Conservation (phyloP, 2,888 invertebrate species). For the Erebia epiphron region DNA sequence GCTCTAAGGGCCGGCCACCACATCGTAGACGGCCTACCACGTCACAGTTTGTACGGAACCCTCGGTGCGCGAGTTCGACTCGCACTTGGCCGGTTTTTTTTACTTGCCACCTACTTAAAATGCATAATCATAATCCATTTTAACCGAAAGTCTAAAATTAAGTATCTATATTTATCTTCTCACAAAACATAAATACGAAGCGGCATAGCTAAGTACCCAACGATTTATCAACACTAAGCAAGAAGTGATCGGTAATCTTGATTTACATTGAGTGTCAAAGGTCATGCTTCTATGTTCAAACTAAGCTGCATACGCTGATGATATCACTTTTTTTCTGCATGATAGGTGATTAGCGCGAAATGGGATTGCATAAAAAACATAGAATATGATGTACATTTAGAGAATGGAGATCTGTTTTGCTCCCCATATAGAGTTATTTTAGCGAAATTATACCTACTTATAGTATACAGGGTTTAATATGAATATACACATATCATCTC, state of each 20-base stretch:
- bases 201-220: background rate
- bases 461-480: too few relatives aligned
- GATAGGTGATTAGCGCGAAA: background rate
- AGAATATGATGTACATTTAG: background rate
- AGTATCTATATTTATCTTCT: constrained; percentile 10
- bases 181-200: background rate
- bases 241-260: background rate
- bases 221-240: constrained; percentile 3
- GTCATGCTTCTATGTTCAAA: background rate
- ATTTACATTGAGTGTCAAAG: background rate
- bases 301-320: background rate
- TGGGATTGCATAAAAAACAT: background rate
- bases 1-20: too few relatives aligned
- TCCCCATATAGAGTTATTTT: background rate
- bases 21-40: too few relatives aligned
- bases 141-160: constrained; percentile 5
- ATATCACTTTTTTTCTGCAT: background rate
- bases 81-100: too few relatives aligned
- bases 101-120: background rate
- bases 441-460: background rate
- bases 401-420: background rate
- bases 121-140: constrained; percentile 1
- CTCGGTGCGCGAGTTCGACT: too few relatives aligned
- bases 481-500: too few relatives aligned
- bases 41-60: too few relatives aligned